Evolutionary conservation across 92 coral and sea anemone genomes (phyloP).

Genomic region (Parazoanthus darwini): DNA sequence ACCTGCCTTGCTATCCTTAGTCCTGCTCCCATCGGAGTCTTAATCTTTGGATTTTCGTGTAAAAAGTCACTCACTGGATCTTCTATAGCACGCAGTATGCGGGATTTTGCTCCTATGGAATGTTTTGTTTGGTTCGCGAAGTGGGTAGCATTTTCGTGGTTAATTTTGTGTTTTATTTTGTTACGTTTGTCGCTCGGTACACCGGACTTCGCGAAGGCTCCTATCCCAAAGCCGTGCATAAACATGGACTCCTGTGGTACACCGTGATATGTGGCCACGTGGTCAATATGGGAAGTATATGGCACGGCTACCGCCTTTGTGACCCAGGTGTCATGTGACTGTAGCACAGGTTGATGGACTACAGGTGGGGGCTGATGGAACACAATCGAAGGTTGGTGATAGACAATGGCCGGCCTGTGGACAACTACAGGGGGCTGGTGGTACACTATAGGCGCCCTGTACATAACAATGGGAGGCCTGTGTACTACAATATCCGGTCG

Average conservation of each 20-base stretch:
- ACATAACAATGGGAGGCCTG: constrained; percentile 95
- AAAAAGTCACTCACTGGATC: constrained; percentile 49
- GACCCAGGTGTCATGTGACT: constrained; percentile 88
- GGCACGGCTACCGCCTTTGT: constrained; percentile 79
- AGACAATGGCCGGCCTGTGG: constrained; percentile 98
- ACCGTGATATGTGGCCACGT: constrained; percentile 79
- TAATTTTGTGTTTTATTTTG: not conserved
- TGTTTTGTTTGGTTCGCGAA: not conserved
- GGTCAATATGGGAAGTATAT: constrained; percentile 65
- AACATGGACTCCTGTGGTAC: constrained; percentile 84
- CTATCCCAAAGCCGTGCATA: constrained; percentile 77
- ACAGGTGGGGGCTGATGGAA: constrained; percentile 99
- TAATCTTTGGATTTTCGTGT: constrained; percentile 58
- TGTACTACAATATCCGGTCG: constrained; percentile 98
- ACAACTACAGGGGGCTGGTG: constrained; percentile 99
- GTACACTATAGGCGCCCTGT: constrained; percentile 94
- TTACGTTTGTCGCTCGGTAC: constrained; percentile 61
- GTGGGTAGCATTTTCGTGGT: not conserved
- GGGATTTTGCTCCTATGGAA: constrained; percentile 36
- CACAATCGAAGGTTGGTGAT: constrained; percentile 94
- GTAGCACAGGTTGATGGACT: constrained; percentile 88
- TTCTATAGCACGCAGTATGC: constrained; percentile 54
- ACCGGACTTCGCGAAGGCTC: constrained; percentile 78
- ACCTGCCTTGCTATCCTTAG: constrained; percentile 29
- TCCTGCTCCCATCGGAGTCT: constrained; percentile 18